These are phyloP conservation scores for Dorcus parallelipipedus DNA, from an alignment of 2,888 invertebrate species.

Conservation along the genomic window DNA sequence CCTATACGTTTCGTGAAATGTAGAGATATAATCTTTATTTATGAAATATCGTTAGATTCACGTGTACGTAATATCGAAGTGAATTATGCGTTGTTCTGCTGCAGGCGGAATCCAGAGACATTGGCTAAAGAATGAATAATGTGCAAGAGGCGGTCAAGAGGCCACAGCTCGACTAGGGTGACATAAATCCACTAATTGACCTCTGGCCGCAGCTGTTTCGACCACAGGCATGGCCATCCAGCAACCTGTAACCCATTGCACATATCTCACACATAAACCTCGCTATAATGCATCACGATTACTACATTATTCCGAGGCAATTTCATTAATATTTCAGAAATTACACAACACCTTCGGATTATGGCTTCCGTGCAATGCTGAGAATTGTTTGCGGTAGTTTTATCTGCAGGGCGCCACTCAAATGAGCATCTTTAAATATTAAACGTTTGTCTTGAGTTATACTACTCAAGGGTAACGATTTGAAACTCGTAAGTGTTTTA, in stretches of 20 bases:
- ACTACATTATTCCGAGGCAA: conserved; percentile 15
- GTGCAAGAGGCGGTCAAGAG: conserved; percentile 33
- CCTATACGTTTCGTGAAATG: no score
- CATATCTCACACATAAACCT: conserved; percentile 21
- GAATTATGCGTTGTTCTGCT: not conserved
- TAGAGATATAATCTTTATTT: no score
- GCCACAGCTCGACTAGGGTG: conserved; percentile 32
- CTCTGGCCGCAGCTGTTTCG: conserved; percentile 36
- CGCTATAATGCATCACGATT: conserved; percentile 11
- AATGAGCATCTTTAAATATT: no score
- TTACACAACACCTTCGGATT: conserved; percentile 1
- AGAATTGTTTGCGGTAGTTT: no score
- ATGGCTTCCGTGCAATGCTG: not conserved
- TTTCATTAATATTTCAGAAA: conserved; percentile 17
- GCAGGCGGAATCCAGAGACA: conserved; percentile 2
- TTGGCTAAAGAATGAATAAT: conserved; percentile 32
- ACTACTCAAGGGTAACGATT: no score
- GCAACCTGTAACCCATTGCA: conserved; percentile 25
- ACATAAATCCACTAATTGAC: conserved; percentile 42
- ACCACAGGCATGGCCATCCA: conserved; percentile 28
- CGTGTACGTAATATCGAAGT: not conserved
- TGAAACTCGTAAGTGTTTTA: no score
- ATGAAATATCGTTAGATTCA: not conserved
- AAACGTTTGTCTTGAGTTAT: no score
- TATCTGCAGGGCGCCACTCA: no score